Conservation (phyloP, 2,888 invertebrate species). For the Pheosia tremula region DNA sequence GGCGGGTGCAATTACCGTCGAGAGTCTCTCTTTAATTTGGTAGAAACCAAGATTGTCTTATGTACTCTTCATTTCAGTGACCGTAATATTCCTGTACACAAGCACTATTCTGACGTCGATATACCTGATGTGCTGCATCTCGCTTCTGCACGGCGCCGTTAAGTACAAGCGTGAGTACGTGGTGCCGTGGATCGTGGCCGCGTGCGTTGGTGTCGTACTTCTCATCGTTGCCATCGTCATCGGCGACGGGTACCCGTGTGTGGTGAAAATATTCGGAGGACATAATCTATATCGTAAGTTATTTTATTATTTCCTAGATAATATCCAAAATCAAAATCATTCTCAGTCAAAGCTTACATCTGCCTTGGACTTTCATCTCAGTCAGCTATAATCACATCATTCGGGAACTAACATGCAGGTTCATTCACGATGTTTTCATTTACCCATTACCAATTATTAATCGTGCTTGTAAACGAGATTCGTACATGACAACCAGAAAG, state of each 20-base stretch:
- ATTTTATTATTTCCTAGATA: not conserved
- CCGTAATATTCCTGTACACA: constrained; percentile 76
- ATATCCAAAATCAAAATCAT: not conserved
- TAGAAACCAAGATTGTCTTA: not conserved
- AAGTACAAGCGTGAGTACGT: constrained; percentile 76
- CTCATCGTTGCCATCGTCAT: constrained; percentile 62
- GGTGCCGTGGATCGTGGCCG: constrained; percentile 76
- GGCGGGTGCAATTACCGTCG: too few species aligned
- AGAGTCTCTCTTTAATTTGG: not conserved
- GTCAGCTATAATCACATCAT: too few species aligned
- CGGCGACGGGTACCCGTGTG: constrained; percentile 69
- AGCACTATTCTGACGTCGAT: constrained; percentile 74
- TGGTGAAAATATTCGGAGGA: constrained; percentile 74
- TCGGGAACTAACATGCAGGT: too few species aligned
- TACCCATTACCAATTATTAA: too few species aligned
- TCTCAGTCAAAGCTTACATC: too few species aligned
- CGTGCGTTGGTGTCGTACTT: constrained; percentile 66
- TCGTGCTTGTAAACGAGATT: too few species aligned
- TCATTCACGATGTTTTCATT: too few species aligned
- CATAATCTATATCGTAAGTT: constrained; percentile 76
- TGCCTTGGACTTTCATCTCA: too few species aligned
- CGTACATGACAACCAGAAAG: too few species aligned
- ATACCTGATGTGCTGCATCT: constrained; percentile 78
- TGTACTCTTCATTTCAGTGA: constrained; percentile 55
- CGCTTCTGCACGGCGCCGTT: constrained; percentile 76